A percentile compares a stretch with the other conserved stretches of the same genome.
Conservation (phyloP, 2,888 invertebrate species). For the Apodemia zela region DNA sequence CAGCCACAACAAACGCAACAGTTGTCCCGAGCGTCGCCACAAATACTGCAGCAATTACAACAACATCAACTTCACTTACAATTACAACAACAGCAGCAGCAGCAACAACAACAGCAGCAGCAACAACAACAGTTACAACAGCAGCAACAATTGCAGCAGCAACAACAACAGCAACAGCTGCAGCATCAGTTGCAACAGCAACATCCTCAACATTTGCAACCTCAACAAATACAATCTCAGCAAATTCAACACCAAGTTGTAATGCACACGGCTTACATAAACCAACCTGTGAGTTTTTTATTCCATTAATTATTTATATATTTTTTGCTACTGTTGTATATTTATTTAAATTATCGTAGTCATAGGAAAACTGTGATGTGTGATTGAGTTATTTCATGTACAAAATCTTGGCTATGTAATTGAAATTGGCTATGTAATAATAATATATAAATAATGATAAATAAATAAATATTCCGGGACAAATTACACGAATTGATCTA, state of each 20-base stretch:
- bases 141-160: constrained; percentile 25
- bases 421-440: no score
- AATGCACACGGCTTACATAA: constrained; percentile 71
- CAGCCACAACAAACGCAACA: constrained; percentile 40
- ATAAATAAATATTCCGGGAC: no score
- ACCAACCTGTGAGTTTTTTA: constrained; percentile 56
- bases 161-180: constrained; percentile 36
- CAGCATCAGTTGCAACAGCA: constrained; percentile 37
- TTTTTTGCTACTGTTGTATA: not conserved
- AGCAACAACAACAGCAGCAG: constrained; percentile 35
- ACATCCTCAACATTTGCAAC: constrained; percentile 39
- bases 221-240: constrained; percentile 35
- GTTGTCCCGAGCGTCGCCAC: constrained; percentile 42
- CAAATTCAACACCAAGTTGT: constrained; percentile 59
- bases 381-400: not conserved
- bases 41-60: constrained; percentile 50
- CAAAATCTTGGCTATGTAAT: no score
- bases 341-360: constrained; percentile 7
- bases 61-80: constrained; percentile 48
- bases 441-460: no score
- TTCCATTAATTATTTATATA: not conserved
- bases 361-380: not conserved
- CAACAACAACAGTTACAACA: constrained; percentile 29
- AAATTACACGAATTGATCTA: no score
- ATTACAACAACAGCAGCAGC: constrained; percentile 49